These are phyloP conservation scores for Galagoides demidoff DNA, from an alignment of 2,797 vertebrate genomes.

Conservation along the genomic window DNA sequence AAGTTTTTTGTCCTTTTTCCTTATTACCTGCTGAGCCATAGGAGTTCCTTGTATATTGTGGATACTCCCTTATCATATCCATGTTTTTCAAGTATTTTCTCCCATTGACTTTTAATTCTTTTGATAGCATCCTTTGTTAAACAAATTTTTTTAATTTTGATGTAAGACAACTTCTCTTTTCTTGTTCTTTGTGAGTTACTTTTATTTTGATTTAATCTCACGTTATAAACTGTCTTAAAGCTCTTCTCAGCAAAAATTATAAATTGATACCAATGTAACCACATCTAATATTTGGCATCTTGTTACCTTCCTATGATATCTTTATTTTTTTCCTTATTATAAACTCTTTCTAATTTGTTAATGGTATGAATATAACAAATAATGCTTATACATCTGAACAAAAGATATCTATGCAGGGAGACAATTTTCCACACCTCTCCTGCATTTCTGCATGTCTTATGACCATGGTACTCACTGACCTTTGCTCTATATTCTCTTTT, in stretches of 20 bases:
- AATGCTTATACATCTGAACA: not conserved
- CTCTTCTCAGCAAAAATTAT: not conserved
- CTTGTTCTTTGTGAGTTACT: not conserved
- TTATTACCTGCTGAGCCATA: not conserved
- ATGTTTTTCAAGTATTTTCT: not conserved
- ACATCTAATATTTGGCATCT: not conserved
- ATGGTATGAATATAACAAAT: constrained; percentile 9
- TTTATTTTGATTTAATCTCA: constrained; percentile 22
- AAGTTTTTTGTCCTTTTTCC: not conserved
- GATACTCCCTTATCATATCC: not conserved
- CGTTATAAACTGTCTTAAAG: constrained; percentile 34
- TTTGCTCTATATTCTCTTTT: constrained; percentile 1
- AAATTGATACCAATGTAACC: not conserved
- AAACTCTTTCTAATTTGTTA: not conserved
- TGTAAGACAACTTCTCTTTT: not conserved
- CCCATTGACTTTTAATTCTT: not conserved
- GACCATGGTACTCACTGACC: not conserved
- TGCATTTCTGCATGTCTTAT: not conserved
- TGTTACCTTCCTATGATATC: not conserved
- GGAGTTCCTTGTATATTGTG: not conserved
- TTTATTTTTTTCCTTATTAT: constrained; percentile 9
- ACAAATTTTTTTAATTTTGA: not conserved
- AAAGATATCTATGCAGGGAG: not conserved
- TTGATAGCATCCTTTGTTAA: not conserved
- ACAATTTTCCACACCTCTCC: not conserved